Evolutionary conservation across 2,797 vertebrate species (phyloP).

Genomic region (Furcifer pardalis): DNA sequence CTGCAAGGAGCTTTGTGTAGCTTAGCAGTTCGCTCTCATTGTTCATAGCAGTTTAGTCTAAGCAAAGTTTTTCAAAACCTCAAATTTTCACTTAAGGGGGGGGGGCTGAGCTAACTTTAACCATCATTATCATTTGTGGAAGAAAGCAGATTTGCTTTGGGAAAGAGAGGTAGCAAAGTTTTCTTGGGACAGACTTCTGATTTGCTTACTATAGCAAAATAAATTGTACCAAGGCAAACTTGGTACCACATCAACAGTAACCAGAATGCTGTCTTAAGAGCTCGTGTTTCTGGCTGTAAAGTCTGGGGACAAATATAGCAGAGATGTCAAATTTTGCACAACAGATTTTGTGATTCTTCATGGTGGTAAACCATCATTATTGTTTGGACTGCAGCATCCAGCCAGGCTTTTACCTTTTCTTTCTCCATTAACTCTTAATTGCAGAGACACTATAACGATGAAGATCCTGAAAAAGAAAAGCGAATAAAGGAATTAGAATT

Average conservation of each 20-base stretch:
- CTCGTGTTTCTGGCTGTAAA: conserved; percentile 49
- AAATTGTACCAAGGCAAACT: conserved; percentile 38
- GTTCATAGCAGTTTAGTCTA: background rate
- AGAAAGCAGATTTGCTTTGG: background rate
- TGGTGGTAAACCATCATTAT: conserved; percentile 51
- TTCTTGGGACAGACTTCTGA: background rate
- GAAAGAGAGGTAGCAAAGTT: background rate
- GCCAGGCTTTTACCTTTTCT: conserved; percentile 68
- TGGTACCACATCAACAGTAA: conserved; percentile 47
- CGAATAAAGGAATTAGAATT: conserved; percentile 98
- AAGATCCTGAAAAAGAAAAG: conserved; percentile 99
- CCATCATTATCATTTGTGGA: background rate
- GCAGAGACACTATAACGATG: conserved; percentile 98
- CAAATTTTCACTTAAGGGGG: background rate
- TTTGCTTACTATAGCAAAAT: conserved; percentile 1
- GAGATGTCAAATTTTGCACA: conserved; percentile 23
- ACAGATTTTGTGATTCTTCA: conserved; percentile 41
- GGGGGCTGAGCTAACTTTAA: background rate
- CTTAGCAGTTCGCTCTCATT: background rate
- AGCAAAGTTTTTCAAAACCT: background rate
- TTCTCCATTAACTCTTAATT: conserved; percentile 75
- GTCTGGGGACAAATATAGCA: conserved; percentile 38
- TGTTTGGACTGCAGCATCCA: conserved; percentile 63
- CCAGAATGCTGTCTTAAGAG: conserved; percentile 29
- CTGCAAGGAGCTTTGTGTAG: too few relatives aligned